Evolutionary conservation across 2,113 vertebrate species (phyloP).

Genomic region (Cyprinodon tularosa): DNA sequence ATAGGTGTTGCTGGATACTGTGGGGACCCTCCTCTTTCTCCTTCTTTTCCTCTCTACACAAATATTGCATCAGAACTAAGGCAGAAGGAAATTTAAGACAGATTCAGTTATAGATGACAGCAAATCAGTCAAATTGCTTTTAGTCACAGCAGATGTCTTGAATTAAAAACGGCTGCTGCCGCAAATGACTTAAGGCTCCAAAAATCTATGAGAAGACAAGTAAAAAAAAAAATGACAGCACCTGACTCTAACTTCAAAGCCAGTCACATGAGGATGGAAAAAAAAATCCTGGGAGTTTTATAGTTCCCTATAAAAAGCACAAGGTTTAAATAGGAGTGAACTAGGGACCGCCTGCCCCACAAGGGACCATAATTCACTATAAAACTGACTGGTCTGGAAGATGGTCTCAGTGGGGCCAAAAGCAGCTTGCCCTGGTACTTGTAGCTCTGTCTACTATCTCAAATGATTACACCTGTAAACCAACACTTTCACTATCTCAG

Average conservation of each 20-base stretch:
- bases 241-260: conserved; percentile 82
- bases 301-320: conserved; percentile 78
- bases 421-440: conserved; percentile 36
- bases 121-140: conserved; percentile 74
- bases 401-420: conserved; percentile 54
- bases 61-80: conserved; percentile 69
- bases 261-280: conserved; percentile 59
- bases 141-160: conserved; percentile 73
- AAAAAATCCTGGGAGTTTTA: conserved; percentile 77
- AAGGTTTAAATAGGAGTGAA: conserved; percentile 79
- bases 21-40: conserved; percentile 47
- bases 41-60: conserved; percentile 55
- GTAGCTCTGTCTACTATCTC: conserved; percentile 57
- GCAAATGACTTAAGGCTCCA: conserved; percentile 67
- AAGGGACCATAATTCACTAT: conserved; percentile 74
- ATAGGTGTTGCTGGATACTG: conserved; percentile 80
- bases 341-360: conserved; percentile 70
- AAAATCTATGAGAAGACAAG: conserved; percentile 67
- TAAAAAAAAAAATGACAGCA: conserved; percentile 68
- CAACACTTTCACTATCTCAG: conserved; percentile 57
- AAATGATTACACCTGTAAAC: conserved; percentile 71
- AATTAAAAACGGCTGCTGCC: conserved; percentile 57
- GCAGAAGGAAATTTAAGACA: conserved; percentile 62
- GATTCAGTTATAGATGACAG: conserved; percentile 77
- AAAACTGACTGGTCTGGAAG: conserved; percentile 65